Conservation (phyloP, 2,797 vertebrate species). For the Atherinosoma microstoma region DNA sequence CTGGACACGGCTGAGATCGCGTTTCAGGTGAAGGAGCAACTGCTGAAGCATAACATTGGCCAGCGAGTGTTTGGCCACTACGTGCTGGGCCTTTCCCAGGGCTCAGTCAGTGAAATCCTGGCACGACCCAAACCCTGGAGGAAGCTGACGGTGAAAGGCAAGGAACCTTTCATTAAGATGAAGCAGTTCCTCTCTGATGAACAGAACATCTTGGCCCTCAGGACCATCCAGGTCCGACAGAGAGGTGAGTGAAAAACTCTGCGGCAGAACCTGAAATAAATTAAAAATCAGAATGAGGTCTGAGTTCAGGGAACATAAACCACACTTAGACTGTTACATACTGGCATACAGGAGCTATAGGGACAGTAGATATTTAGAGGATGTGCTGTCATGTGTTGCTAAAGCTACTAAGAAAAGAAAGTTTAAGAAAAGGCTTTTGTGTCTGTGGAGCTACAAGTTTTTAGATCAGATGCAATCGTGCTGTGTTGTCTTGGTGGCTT, state of each 20-base stretch:
- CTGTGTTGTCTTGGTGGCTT: slow-evolving; percentile 44
- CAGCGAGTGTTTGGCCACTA: slow-evolving; percentile 98
- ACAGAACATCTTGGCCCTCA: slow-evolving; percentile 96
- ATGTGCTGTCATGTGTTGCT: not conserved
- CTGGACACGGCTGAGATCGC: slow-evolving; percentile 96
- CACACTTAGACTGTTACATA: no score
- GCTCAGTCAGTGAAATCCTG: slow-evolving; percentile 98
- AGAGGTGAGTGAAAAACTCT: slow-evolving; percentile 88
- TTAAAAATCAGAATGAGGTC: not conserved
- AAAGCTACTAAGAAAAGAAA: not conserved
- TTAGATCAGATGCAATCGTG: slow-evolving; percentile 13
- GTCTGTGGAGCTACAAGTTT: not conserved
- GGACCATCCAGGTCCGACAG: slow-evolving; percentile 99
- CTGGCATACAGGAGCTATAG: not conserved
- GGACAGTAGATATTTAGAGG: not conserved
- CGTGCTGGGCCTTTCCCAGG: slow-evolving; percentile 96
- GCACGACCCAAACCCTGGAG: slow-evolving; percentile 98
- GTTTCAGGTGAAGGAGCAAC: slow-evolving; percentile 98
- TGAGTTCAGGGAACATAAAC: not conserved
- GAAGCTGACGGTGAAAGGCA: slow-evolving; percentile 98
- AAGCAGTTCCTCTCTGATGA: slow-evolving; percentile 98
- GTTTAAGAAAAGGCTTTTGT: slow-evolving; percentile 1
- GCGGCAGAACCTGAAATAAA: not conserved
- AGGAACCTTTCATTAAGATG: slow-evolving; percentile 99
- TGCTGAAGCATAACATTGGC: slow-evolving; percentile 98